Evolutionary conservation across 2,113 vertebrate genomes (phyloP), one percentile per base, ranked within the genome.

Genomic region (Vulpes lagopus): DNA sequence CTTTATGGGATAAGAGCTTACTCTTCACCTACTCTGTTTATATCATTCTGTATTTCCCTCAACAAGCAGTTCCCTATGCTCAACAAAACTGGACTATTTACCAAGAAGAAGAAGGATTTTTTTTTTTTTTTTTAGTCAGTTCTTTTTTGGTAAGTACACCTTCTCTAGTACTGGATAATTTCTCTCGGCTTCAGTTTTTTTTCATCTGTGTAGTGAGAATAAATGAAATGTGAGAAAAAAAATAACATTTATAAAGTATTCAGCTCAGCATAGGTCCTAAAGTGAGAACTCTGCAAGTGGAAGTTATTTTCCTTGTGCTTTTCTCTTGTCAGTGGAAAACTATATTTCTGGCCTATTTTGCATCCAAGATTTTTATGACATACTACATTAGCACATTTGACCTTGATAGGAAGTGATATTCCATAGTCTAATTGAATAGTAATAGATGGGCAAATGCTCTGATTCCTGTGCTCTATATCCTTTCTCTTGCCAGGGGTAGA

Each of bases 351-450:
- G 76, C 95, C 96, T 98, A 97, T 92, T 98, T 98, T 97, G 95
- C 96, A 97, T 81, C 94, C 95, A 91, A 86, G 94, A 96, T 98
- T 97, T 96, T 95, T 97, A 92, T 93, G 97, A 98, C 97, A 94
- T 92, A 78, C 49, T 80, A 67, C 82, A 93, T 82, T 91, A 92
- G 62, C 67, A 92, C 95, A 92, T 65, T 91, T 98, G 98, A 98
- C 93, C 97, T 98, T 98, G 82, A 97, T 94, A 95, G 96, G 97
- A 98, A 96, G 94, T 76, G 84, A 97, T 98, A 98, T 98, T 94
- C 96, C 98, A 38, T 94, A 96, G 51, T 25, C 74, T 60, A n/a
- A 91, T 94, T 89, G 85, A 81, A 80, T 3, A 71, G 60, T 93
- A 88, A 35, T 65, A 96, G 92, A 5, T n/a, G 79, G 89, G 30